These are phyloP conservation scores for Actenoides lindsayi DNA, from an alignment of 2,113 vertebrate genomes.

Conservation along the genomic window DNA sequence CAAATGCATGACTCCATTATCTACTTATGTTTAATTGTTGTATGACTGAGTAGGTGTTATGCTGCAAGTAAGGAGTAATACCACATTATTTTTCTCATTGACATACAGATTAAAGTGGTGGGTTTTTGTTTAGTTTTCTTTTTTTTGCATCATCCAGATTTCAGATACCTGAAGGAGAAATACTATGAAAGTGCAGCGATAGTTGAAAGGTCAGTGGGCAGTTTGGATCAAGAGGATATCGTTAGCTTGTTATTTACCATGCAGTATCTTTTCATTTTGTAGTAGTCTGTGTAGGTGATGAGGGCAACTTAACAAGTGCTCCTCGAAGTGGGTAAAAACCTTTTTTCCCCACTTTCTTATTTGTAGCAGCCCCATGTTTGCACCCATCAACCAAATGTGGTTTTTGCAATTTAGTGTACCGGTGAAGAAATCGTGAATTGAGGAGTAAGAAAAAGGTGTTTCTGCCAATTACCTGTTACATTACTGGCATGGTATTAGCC, in stretches of 20 bases:
- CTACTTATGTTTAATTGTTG: background rate
- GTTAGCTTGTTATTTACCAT: background rate
- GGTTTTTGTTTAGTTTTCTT: background rate
- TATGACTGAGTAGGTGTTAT: background rate
- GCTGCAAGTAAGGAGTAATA: background rate
- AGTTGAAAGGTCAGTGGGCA: background rate
- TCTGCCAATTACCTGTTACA: background rate
- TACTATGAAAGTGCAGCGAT: background rate
- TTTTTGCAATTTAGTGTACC: background rate
- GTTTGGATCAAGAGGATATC: background rate
- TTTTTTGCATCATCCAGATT: background rate
- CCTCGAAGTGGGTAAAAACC: background rate
- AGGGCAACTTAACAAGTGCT: background rate
- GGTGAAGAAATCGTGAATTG: background rate
- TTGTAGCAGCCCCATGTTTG: background rate
- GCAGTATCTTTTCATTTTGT: background rate
- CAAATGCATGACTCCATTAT: background rate
- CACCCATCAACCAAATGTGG: background rate
- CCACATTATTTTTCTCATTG: no score
- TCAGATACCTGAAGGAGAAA: background rate
- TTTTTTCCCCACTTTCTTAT: background rate
- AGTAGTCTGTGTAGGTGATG: background rate
- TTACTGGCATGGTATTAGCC: background rate
- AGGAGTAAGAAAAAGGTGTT: background rate
- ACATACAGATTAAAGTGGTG: fast-evolving